A percentile compares a stretch with the other conserved stretches of the same genome.
Conservation (phyloP, 2,888 invertebrate genomes). For the Epiperipatus broadwayi region DNA sequence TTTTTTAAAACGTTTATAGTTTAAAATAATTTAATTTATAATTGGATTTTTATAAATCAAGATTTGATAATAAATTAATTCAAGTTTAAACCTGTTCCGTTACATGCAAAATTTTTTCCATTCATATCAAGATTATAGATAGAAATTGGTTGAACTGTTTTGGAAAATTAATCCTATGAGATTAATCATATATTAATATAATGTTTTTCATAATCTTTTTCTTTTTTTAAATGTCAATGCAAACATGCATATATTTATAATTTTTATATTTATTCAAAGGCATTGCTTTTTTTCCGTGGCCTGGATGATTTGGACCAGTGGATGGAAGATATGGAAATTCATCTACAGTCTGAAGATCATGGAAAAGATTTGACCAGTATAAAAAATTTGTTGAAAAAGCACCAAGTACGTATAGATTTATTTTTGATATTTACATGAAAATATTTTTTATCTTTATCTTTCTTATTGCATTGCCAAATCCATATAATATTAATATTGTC, state of each 20-base stretch:
- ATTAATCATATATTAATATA: no score
- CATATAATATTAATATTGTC: background rate
- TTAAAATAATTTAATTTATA: no score
- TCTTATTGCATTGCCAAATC: background rate
- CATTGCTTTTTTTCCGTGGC: conserved; percentile 62
- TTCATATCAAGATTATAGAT: no score
- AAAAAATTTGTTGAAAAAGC: conserved; percentile 45
- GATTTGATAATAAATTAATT: no score
- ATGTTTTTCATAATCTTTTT: no score
- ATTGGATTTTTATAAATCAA: no score
- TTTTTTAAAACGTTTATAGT: no score
- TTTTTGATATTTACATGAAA: background rate
- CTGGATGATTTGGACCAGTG: conserved; percentile 80
- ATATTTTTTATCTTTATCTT: background rate
- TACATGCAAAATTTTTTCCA: no score
- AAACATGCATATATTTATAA: background rate
- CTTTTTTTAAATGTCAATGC: no score
- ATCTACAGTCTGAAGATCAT: conserved; percentile 50
- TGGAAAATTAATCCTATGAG: no score
- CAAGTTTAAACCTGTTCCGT: no score
- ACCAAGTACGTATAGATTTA: conserved; percentile 26
- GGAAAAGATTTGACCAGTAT: conserved; percentile 77
- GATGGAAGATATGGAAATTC: conserved; percentile 70
- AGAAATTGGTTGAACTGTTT: no score
- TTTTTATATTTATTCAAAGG: conserved; percentile 32